These are phyloP conservation scores for Amphipoea lucens DNA, from an alignment of 2,888 invertebrate genomes.

Conservation along the genomic window DNA sequence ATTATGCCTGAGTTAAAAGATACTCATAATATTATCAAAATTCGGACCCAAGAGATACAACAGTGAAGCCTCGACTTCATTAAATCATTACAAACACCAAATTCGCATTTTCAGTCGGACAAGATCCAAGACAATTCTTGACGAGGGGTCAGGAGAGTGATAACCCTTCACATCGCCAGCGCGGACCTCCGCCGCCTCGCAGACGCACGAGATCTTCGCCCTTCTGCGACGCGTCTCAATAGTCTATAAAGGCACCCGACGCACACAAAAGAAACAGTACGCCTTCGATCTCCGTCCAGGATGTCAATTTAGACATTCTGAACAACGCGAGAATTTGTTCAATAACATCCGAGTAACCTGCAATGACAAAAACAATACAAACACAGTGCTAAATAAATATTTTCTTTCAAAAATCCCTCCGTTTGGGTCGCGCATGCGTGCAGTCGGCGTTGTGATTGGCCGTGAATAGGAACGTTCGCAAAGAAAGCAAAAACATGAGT, in stretches of 20 bases:
- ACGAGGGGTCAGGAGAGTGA: constrained; percentile 78
- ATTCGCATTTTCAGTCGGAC: constrained; percentile 72
- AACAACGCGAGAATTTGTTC: constrained; percentile 70
- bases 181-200: constrained; percentile 80
- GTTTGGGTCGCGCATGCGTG: constrained; percentile 83
- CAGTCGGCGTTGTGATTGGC: constrained; percentile 83
- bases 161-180: constrained; percentile 80
- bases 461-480: constrained; percentile 77
- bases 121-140: constrained; percentile 75
- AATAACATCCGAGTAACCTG: constrained; percentile 66
- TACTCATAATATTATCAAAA: constrained; percentile 19
- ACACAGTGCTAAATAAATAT: constrained; percentile 72
- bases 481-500: constrained; percentile 82
- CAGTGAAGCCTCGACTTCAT: constrained; percentile 21
- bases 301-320: constrained; percentile 80
- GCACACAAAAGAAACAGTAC: constrained; percentile 86
- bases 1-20: not conserved
- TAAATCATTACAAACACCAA: constrained; percentile 62
- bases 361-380: constrained; percentile 76
- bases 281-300: constrained; percentile 84
- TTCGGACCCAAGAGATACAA: constrained; percentile 8
- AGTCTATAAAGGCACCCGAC: constrained; percentile 87
- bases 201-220: constrained; percentile 82
- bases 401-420: constrained; percentile 81
- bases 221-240: constrained; percentile 81